A percentile compares a stretch with the other conserved stretches of the same genome.
These are phyloP conservation scores for Xenopus petersii DNA, from an alignment of 2,797 vertebrate species.

Conservation along the genomic window DNA sequence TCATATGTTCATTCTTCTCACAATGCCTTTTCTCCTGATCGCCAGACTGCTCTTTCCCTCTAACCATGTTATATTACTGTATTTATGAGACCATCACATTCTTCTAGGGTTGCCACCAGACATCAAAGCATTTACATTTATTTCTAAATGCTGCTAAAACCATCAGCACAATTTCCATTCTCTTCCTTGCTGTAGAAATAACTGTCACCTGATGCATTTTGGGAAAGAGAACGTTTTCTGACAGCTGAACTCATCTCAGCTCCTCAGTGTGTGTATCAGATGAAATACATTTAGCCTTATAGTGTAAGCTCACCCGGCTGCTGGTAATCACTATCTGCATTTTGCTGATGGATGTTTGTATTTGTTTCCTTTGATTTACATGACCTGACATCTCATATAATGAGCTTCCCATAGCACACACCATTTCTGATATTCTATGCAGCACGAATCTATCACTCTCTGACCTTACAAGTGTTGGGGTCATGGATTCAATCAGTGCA, in stretches of 20 bases:
- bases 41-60: too few species aligned
- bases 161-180: too few species aligned
- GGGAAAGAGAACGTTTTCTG: background rate
- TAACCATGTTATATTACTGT: too few species aligned
- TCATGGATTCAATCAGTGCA: slow-evolving; percentile 66
- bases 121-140: too few species aligned
- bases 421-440: slow-evolving; percentile 57
- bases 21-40: too few species aligned
- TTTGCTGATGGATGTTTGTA: slow-evolving; percentile 60
- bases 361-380: slow-evolving; percentile 71
- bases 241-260: background rate
- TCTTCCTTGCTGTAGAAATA: background rate
- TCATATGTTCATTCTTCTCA: too few species aligned
- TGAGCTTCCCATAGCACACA: slow-evolving; percentile 61
- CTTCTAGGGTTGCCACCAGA: too few species aligned
- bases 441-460: slow-evolving; percentile 61
- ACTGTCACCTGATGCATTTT: background rate
- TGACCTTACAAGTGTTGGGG: slow-evolving; percentile 61
- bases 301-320: slow-evolving; percentile 56
- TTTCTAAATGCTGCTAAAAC: too few species aligned
- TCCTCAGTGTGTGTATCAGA: slow-evolving; percentile 58
- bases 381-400: slow-evolving; percentile 66
- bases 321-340: slow-evolving; percentile 62
- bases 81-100: too few species aligned
- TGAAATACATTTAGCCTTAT: slow-evolving; percentile 65